A percentile compares a stretch with the other conserved stretches of the same genome.
phyloP scores from a whole-genome alignment of 92 coral and sea anemone species.

The Palythoa caribaeorum region DNA sequence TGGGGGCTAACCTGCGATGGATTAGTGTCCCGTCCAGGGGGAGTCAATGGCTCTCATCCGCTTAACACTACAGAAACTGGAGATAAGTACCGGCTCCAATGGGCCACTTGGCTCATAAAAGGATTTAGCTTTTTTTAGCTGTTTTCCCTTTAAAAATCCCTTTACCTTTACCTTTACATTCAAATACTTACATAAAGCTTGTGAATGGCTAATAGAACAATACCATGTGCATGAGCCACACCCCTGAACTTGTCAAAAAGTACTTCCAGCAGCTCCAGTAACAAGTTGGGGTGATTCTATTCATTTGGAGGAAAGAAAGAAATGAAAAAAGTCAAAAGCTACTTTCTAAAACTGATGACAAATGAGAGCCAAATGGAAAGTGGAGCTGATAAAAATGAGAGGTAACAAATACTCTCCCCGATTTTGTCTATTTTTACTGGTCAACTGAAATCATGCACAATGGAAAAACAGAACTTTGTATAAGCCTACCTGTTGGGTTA shows the following conservation, averaged over 20 bases:
- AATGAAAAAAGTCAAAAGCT: not conserved
- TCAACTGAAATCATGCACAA: not conserved
- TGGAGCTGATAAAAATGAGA: too few species aligned
- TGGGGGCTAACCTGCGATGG: too few species aligned
- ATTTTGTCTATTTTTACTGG: too few species aligned
- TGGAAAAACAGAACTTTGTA: not conserved
- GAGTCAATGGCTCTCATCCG: too few species aligned
- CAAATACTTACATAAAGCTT: slow-evolving; percentile 77
- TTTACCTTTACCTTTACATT: not conserved
- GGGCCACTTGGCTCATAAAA: too few species aligned
- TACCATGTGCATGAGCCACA: slow-evolving; percentile 93
- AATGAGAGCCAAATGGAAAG: too few species aligned
- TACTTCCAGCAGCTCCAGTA: slow-evolving; percentile 89
- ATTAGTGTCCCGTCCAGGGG: too few species aligned
- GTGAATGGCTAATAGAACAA: slow-evolving; percentile 82
- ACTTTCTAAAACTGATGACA: not conserved
- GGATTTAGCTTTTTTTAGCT: too few species aligned
- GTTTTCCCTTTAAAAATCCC: not conserved
- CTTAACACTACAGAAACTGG: too few species aligned
- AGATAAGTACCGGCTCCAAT: too few species aligned
- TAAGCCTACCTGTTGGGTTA: slow-evolving; percentile 81
- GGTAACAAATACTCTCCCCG: too few species aligned
- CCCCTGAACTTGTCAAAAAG: slow-evolving; percentile 97
- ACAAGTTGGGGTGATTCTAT: slow-evolving; percentile 89
- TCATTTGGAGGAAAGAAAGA: not conserved